Conservation (phyloP, 2,113 vertebrate species). For the Petroica traversi region DNA sequence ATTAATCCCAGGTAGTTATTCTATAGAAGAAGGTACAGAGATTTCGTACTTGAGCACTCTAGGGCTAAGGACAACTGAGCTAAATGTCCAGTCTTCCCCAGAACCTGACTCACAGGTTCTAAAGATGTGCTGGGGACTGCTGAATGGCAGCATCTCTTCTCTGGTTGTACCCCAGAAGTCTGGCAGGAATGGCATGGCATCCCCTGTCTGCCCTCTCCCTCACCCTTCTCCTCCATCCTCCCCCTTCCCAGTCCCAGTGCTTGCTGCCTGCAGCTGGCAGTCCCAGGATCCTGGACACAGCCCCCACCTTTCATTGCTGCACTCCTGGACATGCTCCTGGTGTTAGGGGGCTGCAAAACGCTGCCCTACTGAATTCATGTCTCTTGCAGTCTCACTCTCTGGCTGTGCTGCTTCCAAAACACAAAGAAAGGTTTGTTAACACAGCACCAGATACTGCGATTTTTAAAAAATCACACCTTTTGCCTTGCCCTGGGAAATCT, state of each 20-base stretch:
- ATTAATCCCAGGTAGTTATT: neutral
- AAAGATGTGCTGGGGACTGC: neutral
- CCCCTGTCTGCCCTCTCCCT: neutral
- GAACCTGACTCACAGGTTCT: neutral
- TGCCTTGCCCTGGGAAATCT: neutral
- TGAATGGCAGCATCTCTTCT: neutral
- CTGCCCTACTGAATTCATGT: neutral
- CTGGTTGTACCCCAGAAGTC: neutral
- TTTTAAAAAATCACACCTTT: conserved; percentile 10
- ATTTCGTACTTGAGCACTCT: neutral
- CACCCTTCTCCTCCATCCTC: neutral
- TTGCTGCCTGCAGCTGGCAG: neutral
- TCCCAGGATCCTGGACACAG: neutral
- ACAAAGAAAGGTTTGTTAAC: neutral
- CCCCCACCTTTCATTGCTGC: neutral
- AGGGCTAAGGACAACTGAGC: neutral
- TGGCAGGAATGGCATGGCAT: neutral
- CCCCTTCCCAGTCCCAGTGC: neutral
- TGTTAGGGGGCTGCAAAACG: neutral
- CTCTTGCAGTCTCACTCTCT: neutral
- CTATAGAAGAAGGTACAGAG: neutral
- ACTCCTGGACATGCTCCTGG: neutral
- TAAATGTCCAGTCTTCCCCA: neutral
- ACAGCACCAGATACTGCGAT: neutral
- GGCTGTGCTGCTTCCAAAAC: neutral